Evolutionary conservation across 2,797 vertebrate genomes (phyloP), one percentile per base, ranked within the genome.

Genomic region (Amblyraja radiata): DNA sequence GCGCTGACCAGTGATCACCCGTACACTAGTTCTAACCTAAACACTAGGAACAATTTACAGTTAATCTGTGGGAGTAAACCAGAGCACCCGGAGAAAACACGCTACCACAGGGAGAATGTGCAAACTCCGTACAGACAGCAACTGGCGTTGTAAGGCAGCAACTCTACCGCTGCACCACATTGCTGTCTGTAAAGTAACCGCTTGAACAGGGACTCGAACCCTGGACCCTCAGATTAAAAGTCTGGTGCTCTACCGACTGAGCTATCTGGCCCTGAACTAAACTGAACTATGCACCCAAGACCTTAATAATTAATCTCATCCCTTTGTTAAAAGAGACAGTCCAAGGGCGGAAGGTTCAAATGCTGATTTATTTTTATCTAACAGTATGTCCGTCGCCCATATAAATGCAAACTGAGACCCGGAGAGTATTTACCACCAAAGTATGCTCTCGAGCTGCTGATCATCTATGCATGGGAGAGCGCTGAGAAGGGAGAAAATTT

Each of bases 391-490:
- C 71, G 79, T 36, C 79, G 39, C 13, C 71, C 39, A 3, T 18
- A 54, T 6, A 92, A 92, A 73, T 0, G 0, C 0, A 0, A 8
- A 2, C 71, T 76, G 11, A 0, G 0, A 28, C 14, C 21, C 79
- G 14, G 11, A 18, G 5, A 0, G n/a, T 2, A 5, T 10, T 93
- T 95, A 2, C 95, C 95, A 2, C n/a, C 83, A 2, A 95, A 95
- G 93, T 96, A 94, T 8, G 95, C 95, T 78, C 79, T 96, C 94
- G 96, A 96, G 93, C 94, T 97, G 93, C 94, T 97, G 93, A 95
- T 95, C 32, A 94, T 96, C 94, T 96, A 97, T 0, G 93, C 95
- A 0, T 97, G 96, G 96, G 95, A 97, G 93, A 83, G 93, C 2
- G 93, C 93, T 1, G 0, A 0, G 0, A 14, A 0, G 2, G 93